Evolutionary conservation across 2,797 vertebrate species (phyloP), one percentile per base, ranked within the genome.

Genomic region (Pelodytes ibericus): DNA sequence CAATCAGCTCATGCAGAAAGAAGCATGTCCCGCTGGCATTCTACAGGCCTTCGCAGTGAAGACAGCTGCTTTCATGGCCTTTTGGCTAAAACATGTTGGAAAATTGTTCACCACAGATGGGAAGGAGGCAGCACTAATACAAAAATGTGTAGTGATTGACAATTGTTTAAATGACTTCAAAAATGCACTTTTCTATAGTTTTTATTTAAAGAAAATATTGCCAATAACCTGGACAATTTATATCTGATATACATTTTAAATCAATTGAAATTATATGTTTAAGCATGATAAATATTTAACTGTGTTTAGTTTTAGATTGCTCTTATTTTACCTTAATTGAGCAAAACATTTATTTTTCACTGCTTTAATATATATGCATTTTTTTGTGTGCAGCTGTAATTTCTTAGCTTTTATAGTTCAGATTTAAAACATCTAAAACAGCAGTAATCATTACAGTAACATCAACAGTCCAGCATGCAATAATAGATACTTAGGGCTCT

Each of bases 31-130:
- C 71, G 76, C 76, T 78, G 76, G 63, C 76, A 67, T 73, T 26
- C 56, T 72, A 72, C 70, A 78, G 57, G 57, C 63, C 70, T 51
- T 72, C 62, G 62, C 76, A 61, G 76, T 78, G 63, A 56, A 78
- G 76, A 78, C 76, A 78, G 76, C 70, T 78, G 76, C 76, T 78
- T 78, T 78, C 76, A 72, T 78, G 70, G 56, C 76, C 76, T 78
- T 72, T 78, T 78, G 76, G 76, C 76, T 78, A 67, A 73, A 73
- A 72, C 66, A 67, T 73, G 76, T 62, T 73, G 76, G 76, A 78
- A 78, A 72, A 58, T 68, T 73, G 30, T 67, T 36, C 44, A 53
- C 8, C 60, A 65, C 76, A 78, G 76, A 78, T 78, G 76, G 76
- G 70, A 78, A 78, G 76, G 70, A 72, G 63, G 76, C 73, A 78